Percentiles rank a stretch among this genome's conserved stretches.
Evolutionary conservation across 2,113 vertebrate species (phyloP).

Genomic region (Sinocyclocheilus grahami): DNA sequence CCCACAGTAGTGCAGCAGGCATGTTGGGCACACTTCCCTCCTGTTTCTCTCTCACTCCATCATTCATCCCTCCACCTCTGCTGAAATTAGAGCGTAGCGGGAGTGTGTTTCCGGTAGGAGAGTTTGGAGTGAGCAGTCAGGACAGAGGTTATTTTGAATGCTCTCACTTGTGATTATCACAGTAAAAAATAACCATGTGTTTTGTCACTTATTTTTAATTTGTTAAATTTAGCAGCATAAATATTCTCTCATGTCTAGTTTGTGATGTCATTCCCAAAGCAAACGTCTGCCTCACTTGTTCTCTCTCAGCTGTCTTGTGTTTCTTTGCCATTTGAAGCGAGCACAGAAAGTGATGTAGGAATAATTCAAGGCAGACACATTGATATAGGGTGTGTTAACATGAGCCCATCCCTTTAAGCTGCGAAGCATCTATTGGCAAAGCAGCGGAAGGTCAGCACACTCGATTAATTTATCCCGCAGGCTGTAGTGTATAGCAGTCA

Average conservation of each 20-base stretch:
- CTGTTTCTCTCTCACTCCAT: constrained; percentile 26
- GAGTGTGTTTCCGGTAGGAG: constrained; percentile 6
- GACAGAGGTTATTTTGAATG: constrained; percentile 34
- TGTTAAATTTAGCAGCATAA: constrained; percentile 11
- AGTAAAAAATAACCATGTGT: constrained; percentile 8
- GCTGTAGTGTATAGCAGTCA: constrained; percentile 27
- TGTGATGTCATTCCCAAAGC: not conserved
- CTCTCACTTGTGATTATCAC: constrained; percentile 25
- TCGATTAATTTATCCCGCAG: constrained; percentile 48
- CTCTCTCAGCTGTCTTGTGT: constrained; percentile 28
- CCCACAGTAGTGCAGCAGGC: not conserved
- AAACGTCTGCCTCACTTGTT: constrained; percentile 30
- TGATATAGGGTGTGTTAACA: constrained; percentile 15
- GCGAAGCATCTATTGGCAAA: constrained; percentile 42
- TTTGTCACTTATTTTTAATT: not conserved
- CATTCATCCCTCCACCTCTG: constrained; percentile 32
- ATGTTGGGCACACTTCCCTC: constrained; percentile 6
- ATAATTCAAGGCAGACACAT: constrained; percentile 57
- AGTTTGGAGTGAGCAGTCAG: constrained; percentile 10
- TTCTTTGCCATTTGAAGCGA: constrained; percentile 48
- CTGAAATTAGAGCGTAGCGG: constrained; percentile 31
- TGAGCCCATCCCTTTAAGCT: constrained; percentile 31
- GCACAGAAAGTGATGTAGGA: constrained; percentile 25
- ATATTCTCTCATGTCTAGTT: not conserved
- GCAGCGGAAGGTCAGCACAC: constrained; percentile 51